Percentiles rank a stretch among this genome's conserved stretches.
These are phyloP conservation scores for Agelaius tricolor DNA, from an alignment of 2,113 vertebrate genomes.

Conservation along the genomic window DNA sequence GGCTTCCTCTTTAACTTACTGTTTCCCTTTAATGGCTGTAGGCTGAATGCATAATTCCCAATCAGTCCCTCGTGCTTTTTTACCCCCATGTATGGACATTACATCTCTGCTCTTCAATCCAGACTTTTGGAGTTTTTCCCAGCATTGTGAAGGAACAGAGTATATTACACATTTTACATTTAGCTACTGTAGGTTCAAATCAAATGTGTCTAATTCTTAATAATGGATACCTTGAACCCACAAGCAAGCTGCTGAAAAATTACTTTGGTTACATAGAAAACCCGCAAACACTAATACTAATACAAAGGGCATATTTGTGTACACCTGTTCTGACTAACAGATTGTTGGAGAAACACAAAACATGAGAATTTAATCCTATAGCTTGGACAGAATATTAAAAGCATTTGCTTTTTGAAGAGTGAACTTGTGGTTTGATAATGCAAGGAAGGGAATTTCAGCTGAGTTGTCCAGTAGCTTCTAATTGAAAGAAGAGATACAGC, in stretches of 20 bases:
- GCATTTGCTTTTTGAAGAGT: background rate
- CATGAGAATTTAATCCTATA: background rate
- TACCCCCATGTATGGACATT: constrained; percentile 49
- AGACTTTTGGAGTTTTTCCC: constrained; percentile 55
- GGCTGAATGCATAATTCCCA: background rate
- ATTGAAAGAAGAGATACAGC: background rate
- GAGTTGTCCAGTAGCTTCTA: background rate
- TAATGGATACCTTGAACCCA: background rate
- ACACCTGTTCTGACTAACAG: background rate
- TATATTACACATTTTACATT: background rate
- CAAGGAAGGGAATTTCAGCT: background rate
- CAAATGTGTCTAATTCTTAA: background rate
- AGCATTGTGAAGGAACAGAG: background rate
- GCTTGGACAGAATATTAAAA: background rate
- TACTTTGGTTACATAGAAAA: background rate
- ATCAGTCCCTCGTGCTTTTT: constrained; percentile 17
- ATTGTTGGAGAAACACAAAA: background rate
- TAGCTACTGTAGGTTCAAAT: constrained; percentile 24
- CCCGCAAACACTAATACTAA: background rate
- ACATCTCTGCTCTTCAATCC: background rate
- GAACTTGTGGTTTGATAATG: background rate
- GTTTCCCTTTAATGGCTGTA: constrained; percentile 52
- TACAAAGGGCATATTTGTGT: background rate
- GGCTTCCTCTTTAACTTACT: background rate
- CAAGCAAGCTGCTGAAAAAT: background rate